Evolutionary conservation across 1,140 invertebrate species (phyloP), one percentile per base, ranked within the genome.

Genomic region (Pygmarrhopalites habei): DNA sequence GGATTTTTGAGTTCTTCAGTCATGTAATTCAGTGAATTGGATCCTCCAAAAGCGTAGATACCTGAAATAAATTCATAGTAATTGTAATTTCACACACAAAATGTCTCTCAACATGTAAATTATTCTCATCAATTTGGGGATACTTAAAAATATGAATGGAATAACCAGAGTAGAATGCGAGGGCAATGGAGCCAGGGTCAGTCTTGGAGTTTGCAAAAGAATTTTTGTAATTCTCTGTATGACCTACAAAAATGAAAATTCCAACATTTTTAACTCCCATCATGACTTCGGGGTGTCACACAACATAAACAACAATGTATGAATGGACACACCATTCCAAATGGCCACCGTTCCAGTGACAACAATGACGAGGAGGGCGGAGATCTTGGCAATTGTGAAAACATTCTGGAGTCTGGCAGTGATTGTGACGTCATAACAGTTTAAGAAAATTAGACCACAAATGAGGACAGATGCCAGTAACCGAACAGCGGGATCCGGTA

Each of bases 21-120:
- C 46, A 93, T 89, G 72, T 89, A 92, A 76, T 92, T 92, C 39
- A 92, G 79, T 72, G 87, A 89, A 76, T 89, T 89, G 86, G 73
- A 64, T 67, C 95, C 95, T 60, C 92, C 92, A 76, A 95, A 98
- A 0, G 93, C 94, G 77, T 95, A 98, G 71, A 97, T 86, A 66
- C 93, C 94, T 0, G 90, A 91, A 77, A 96, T 35, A 35, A 35
- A 7, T 35, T 35, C 15, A 35, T 35, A 35, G 32, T 7, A 35
- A 35, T n/a, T n/a, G n/a, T n/a, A n/a, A n/a, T n/a, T n/a, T n/a
- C n/a, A n/a, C n/a, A n/a, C n/a, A n/a, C n/a, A n/a, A n/a, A n/a
- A n/a, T n/a, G n/a, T n/a, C n/a, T n/a, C n/a, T n/a, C n/a, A n/a
- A n/a, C n/a, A n/a, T n/a, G n/a, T n/a, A n/a, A n/a, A n/a, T n/a